Evolutionary conservation across 2,797 vertebrate species (phyloP).

Genomic region (Rhadinocentrus ornatus): DNA sequence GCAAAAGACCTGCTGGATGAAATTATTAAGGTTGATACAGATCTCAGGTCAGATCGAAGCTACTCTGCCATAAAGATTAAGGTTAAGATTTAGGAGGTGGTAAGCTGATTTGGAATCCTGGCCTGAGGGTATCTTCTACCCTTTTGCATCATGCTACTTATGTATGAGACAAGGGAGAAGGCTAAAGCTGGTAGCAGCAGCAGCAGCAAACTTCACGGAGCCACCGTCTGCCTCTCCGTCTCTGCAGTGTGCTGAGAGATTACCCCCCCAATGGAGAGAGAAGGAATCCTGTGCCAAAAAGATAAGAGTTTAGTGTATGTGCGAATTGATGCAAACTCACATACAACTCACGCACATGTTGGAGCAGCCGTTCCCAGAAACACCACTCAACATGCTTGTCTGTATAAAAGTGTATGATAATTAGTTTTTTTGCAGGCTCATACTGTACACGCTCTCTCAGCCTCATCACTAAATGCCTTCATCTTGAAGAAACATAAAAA

Average conservation of each 20-base stretch:
- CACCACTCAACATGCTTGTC: neutral
- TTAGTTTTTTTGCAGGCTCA: slow-evolving; percentile 4
- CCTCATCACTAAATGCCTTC: neutral
- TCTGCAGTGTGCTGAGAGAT: slow-evolving; percentile 71
- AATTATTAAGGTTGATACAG: slow-evolving; percentile 26
- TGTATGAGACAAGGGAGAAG: slow-evolving; percentile 60
- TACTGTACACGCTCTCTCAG: neutral
- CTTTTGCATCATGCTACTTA: slow-evolving; percentile 70
- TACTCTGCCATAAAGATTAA: slow-evolving; percentile 55
- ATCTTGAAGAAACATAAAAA: neutral
- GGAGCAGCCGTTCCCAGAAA: slow-evolving; percentile 18
- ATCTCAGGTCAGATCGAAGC: slow-evolving; percentile 60
- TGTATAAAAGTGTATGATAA: slow-evolving; percentile 14
- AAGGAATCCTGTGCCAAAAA: slow-evolving; percentile 76
- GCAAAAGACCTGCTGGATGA: slow-evolving; percentile 17
- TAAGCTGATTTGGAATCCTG: slow-evolving; percentile 62
- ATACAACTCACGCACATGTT: slow-evolving; percentile 8
- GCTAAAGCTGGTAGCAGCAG: slow-evolving; percentile 53
- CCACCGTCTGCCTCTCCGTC: slow-evolving; percentile 65
- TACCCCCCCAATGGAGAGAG: slow-evolving; percentile 73
- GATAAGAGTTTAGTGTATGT: slow-evolving; percentile 76
- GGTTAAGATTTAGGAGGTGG: slow-evolving; percentile 62
- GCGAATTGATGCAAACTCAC: slow-evolving; percentile 12
- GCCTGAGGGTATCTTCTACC: slow-evolving; percentile 48
- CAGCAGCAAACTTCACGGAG: slow-evolving; percentile 71